phyloP scores from a whole-genome alignment of 1,140 invertebrate genomes.

The Cydia splendana region DNA sequence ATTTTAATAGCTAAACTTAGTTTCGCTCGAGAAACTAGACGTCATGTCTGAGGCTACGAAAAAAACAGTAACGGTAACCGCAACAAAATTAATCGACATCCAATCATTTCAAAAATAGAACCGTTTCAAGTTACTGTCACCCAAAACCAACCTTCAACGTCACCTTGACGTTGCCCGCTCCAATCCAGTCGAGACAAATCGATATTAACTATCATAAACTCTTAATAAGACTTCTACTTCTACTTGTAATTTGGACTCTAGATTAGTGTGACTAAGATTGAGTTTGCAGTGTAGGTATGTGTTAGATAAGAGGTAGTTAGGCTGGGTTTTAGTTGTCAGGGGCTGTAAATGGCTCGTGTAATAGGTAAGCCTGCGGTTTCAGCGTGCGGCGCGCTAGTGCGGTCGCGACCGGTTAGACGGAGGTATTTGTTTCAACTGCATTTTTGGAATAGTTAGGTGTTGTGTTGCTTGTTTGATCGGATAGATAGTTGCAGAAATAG shows the following conservation, averaged over 20 bases:
- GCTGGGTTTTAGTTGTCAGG: slow-evolving; percentile 11
- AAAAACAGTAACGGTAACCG: slow-evolving; percentile 39
- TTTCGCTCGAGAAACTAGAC: not conserved
- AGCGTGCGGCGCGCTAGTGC: slow-evolving; percentile 42
- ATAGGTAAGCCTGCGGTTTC: slow-evolving; percentile 38
- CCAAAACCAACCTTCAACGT: slow-evolving; percentile 50
- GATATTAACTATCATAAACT: slow-evolving; percentile 7
- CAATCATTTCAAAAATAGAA: slow-evolving; percentile 49
- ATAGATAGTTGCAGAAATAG: slow-evolving; percentile 5
- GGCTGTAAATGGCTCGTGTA: slow-evolving; percentile 29
- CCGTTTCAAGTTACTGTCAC: slow-evolving; percentile 46
- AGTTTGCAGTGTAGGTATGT: not conserved
- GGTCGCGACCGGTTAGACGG: slow-evolving; percentile 61
- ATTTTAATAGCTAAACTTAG: too few relatives aligned
- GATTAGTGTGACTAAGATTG: not conserved
- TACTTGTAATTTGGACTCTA: not conserved
- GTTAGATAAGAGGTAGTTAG: not conserved
- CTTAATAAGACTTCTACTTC: not conserved
- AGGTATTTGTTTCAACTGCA: slow-evolving; percentile 58
- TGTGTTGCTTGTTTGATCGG: slow-evolving; percentile 42
- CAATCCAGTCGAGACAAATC: not conserved
- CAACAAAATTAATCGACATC: slow-evolving; percentile 49
- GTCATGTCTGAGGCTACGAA: not conserved
- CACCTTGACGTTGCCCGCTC: slow-evolving; percentile 39
- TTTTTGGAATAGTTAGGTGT: slow-evolving; percentile 67